Conservation (phyloP, 2,888 invertebrate genomes). For the Leucoma salicis region DNA sequence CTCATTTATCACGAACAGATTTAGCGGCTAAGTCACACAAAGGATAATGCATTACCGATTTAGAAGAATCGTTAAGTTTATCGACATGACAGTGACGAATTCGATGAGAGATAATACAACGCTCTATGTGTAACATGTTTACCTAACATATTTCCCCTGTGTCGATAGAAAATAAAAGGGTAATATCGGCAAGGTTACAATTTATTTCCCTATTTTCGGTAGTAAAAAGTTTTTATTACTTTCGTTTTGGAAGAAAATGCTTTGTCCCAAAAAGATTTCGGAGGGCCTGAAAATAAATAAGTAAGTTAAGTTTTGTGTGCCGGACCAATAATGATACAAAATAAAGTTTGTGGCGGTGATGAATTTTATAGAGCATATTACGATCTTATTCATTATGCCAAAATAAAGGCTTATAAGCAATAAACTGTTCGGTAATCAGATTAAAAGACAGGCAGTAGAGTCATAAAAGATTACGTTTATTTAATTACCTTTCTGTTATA, state of each 20-base stretch:
- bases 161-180: slow-evolving; percentile 28
- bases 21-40: slow-evolving; percentile 58
- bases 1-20: slow-evolving; percentile 67
- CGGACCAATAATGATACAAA: slow-evolving; percentile 39
- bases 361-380: slow-evolving; percentile 45
- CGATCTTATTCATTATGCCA: slow-evolving; percentile 39
- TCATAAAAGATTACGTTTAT: no score
- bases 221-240: slow-evolving; percentile 44
- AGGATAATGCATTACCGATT: slow-evolving; percentile 59
- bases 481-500: no score
- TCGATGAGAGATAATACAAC: slow-evolving; percentile 44
- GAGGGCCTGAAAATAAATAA: slow-evolving; percentile 35
- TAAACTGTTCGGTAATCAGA: no score
- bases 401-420: neutral
- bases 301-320: slow-evolving; percentile 30
- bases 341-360: slow-evolving; percentile 46
- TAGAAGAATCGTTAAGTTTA: slow-evolving; percentile 54
- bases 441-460: no score
- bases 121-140: slow-evolving; percentile 16
- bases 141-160: slow-evolving; percentile 13
- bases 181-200: slow-evolving; percentile 35
- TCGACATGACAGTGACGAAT: slow-evolving; percentile 60
- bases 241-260: slow-evolving; percentile 26
- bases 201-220: slow-evolving; percentile 38
- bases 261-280: slow-evolving; percentile 27